Percentiles rank a stretch among this genome's conserved stretches.
Conservation (phyloP, 2,888 invertebrate species). For the Stomorhina lunata region DNA sequence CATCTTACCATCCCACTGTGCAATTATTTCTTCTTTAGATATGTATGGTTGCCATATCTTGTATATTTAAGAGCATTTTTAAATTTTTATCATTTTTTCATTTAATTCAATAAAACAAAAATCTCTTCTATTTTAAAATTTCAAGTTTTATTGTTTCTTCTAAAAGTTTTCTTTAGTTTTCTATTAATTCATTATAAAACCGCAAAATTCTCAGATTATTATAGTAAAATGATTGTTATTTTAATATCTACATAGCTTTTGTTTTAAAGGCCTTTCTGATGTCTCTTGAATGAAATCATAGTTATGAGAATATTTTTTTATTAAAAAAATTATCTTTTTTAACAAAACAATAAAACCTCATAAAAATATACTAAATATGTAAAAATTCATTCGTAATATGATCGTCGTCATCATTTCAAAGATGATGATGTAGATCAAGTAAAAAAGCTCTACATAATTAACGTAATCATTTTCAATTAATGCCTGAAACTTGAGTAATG, state of each 20-base stretch:
- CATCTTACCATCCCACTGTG: too few species aligned
- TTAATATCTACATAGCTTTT: conserved; percentile 1
- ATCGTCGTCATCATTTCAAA: background rate
- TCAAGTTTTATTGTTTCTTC: conserved; percentile 22
- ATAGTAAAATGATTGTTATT: conserved; percentile 14
- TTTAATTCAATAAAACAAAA: conserved; percentile 35
- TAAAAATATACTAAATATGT: background rate
- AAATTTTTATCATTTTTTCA: conserved; percentile 2
- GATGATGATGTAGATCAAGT: conserved; percentile 1
- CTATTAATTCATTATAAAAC: conserved; percentile 43
- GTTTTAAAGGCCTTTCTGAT: background rate
- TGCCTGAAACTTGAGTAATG: conserved; percentile 31
- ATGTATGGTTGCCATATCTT: background rate
- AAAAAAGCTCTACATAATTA: conserved; percentile 36
- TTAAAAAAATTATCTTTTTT: background rate
- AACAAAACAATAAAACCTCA: background rate
- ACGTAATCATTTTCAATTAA: conserved; percentile 59
- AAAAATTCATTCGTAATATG: background rate
- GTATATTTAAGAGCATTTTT: background rate
- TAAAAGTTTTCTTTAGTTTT: conserved; percentile 5
- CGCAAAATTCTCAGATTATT: conserved; percentile 64
- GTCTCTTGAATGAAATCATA: conserved; percentile 33
- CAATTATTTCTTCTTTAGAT: too few species aligned
- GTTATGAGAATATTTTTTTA: conserved; percentile 37
- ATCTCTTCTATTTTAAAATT: conserved; percentile 25